Percentiles rank a stretch among this genome's conserved stretches.
Conservation (phyloP, 2,113 vertebrate genomes). For the Pollachius pollachius region DNA sequence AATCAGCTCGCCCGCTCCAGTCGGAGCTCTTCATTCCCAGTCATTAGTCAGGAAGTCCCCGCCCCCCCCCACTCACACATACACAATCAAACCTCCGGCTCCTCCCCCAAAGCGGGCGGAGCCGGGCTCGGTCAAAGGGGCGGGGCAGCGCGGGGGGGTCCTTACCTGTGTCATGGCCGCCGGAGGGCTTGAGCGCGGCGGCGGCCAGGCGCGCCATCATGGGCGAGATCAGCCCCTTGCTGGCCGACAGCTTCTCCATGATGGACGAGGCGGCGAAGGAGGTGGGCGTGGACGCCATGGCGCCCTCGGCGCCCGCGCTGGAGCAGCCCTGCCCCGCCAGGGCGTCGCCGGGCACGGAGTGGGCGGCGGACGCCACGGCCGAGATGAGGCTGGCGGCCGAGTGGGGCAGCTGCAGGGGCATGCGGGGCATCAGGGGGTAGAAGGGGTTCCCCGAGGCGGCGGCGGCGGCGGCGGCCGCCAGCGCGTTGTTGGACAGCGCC, state of each 20-base stretch:
- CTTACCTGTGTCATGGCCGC: constrained; percentile 86
- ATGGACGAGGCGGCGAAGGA: constrained; percentile 84
- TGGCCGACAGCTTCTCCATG: constrained; percentile 97
- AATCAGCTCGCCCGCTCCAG: no score
- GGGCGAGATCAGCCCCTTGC: constrained; percentile 96
- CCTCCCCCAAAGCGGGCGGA: no score
- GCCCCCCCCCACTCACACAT: no score
- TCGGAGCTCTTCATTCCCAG: no score
- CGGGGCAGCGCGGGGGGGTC: neutral
- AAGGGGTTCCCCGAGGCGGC: constrained; percentile 69
- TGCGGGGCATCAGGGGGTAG: constrained; percentile 87
- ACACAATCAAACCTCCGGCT: no score
- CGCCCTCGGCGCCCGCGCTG: constrained; percentile 69
- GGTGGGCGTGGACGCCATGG: constrained; percentile 72
- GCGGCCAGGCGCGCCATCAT: constrained; percentile 99
- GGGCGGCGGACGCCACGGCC: constrained; percentile 70
- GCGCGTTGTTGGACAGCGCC: constrained; percentile 80
- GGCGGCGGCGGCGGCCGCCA: constrained; percentile 44
- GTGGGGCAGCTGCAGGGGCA: constrained; percentile 80
- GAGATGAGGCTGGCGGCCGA: constrained; percentile 79
- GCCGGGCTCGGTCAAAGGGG: no score
- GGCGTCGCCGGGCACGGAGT: constrained; percentile 77
- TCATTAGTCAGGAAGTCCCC: no score
- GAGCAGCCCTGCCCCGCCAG: constrained; percentile 78
- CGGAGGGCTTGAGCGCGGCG: constrained; percentile 89